Conservation (phyloP, 2,113 vertebrate genomes). For the Marmota flaviventris region DNA sequence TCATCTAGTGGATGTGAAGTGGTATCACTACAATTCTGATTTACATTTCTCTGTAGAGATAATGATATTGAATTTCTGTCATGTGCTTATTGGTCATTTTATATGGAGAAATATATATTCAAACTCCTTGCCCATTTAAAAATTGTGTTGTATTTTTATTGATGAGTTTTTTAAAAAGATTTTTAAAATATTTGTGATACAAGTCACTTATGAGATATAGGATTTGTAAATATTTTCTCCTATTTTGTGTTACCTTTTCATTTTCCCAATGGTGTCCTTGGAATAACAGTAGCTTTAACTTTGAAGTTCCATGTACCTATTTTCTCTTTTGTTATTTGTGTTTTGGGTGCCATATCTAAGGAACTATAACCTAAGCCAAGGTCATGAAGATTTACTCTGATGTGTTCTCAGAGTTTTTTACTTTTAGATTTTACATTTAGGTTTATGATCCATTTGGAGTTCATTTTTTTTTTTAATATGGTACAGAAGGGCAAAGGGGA, state of each 20-base stretch:
- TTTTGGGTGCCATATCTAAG: neutral
- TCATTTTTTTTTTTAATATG: conserved; percentile 12
- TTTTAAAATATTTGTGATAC: neutral
- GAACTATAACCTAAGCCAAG: neutral
- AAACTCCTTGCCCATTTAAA: conserved; percentile 33
- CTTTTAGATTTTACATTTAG: neutral
- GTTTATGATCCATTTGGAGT: conserved; percentile 1
- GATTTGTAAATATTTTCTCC: conserved; percentile 4
- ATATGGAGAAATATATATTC: neutral
- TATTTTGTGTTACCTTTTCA: neutral
- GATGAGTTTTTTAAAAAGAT: neutral
- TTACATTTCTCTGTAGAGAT: conserved; percentile 6
- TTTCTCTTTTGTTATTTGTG: conserved; percentile 10
- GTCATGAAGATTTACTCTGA: neutral
- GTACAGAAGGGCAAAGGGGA: neutral
- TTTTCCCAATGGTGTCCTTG: neutral
- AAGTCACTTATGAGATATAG: neutral
- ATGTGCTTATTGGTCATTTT: neutral
- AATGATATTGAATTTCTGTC: conserved; percentile 3
- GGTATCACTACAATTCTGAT: neutral
- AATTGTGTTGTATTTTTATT: neutral
- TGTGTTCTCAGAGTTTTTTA: conserved; percentile 14
- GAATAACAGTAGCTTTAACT: neutral
- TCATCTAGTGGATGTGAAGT: neutral
- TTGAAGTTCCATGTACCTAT: neutral